Conservation (phyloP, 1,140 invertebrate species). For the Amphibalanus amphitrite region DNA sequence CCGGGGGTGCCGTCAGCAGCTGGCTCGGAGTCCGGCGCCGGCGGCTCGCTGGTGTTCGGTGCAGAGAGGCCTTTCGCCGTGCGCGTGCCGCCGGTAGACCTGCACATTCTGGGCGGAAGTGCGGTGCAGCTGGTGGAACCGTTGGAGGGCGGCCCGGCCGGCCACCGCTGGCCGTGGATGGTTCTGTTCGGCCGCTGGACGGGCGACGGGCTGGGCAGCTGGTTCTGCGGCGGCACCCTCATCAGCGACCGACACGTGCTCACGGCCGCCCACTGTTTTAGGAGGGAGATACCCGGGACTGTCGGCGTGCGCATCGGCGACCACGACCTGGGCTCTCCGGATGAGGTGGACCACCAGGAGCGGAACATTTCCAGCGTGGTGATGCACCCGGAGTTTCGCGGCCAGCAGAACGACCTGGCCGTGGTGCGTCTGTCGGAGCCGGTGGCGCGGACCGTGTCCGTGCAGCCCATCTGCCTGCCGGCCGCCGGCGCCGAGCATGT, state of each 20-base stretch:
- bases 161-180: conserved; percentile 14
- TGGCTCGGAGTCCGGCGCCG: no score
- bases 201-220: not conserved
- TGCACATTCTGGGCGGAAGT: no score
- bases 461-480: conserved; percentile 44
- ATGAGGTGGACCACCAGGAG: conserved; percentile 10
- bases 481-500: conserved; percentile 34
- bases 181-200: conserved; percentile 1
- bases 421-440: conserved; percentile 33
- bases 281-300: conserved; percentile 55
- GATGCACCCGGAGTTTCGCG: conserved; percentile 27
- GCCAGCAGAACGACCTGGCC: conserved; percentile 37
- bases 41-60: no score
- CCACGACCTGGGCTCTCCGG: not conserved
- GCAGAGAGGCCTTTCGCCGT: no score
- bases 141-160: no score
- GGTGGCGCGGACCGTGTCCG: conserved; percentile 31
- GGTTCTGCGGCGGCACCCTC: no score
- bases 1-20: no score
- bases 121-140: no score
- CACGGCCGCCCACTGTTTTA: conserved; percentile 60
- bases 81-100: no score
- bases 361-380: conserved; percentile 17
- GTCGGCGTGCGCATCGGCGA: conserved; percentile 74
- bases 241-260: no score